Percentiles rank a stretch among this genome's conserved stretches.
phyloP scores from a whole-genome alignment of 2,113 vertebrate genomes.

The Bostrychus sinensis region DNA sequence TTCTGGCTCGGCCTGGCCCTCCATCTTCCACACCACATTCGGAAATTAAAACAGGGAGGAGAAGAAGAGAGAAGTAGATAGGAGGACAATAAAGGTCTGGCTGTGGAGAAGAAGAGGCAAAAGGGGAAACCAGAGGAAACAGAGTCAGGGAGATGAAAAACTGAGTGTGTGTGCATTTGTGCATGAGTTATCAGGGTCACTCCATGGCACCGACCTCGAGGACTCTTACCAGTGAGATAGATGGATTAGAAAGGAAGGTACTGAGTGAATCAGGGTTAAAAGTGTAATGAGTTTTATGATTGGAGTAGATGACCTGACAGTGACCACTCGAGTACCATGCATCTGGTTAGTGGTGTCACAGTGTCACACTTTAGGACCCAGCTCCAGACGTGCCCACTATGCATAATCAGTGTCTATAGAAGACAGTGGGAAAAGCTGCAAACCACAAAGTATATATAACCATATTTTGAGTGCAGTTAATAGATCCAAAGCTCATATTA shows the following conservation, averaged over 20 bases:
- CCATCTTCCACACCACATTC: slow-evolving; percentile 68
- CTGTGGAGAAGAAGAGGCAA: slow-evolving; percentile 6
- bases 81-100: slow-evolving; percentile 1
- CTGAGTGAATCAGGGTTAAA: slow-evolving; percentile 44
- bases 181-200: slow-evolving; percentile 55
- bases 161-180: slow-evolving; percentile 8
- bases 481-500: background rate
- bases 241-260: slow-evolving; percentile 44
- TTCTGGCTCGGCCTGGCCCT: slow-evolving; percentile 66
- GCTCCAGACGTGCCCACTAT: slow-evolving; percentile 2
- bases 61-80: slow-evolving; percentile 1
- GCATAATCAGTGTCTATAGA: slow-evolving; percentile 14
- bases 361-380: slow-evolving; percentile 15
- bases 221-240: slow-evolving; percentile 51
- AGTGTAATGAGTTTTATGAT: slow-evolving; percentile 69
- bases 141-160: slow-evolving; percentile 16
- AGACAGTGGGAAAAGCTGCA: background rate
- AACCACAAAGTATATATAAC: background rate
- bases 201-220: slow-evolving; percentile 51
- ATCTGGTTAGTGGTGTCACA: slow-evolving; percentile 25
- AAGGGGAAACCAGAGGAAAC: slow-evolving; percentile 17
- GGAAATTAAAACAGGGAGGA: slow-evolving; percentile 74
- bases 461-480: background rate
- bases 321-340: slow-evolving; percentile 24
- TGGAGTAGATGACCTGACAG: slow-evolving; percentile 42